phyloP scores from a whole-genome alignment of 1,140 invertebrate genomes.

The Drosophila suzukii region DNA sequence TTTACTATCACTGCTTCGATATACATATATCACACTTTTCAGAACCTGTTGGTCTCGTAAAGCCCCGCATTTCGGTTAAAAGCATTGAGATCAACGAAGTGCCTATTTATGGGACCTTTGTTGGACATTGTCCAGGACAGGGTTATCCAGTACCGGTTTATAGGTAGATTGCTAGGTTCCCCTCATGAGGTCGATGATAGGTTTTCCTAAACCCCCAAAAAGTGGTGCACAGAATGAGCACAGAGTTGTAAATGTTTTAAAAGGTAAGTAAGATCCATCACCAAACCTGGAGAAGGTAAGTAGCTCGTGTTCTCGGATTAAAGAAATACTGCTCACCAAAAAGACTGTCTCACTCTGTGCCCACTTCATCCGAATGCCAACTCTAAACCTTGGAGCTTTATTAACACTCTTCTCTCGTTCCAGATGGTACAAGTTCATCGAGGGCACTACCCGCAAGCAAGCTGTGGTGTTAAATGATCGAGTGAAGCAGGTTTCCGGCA shows the following conservation, averaged over 20 bases:
- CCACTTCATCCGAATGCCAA: constrained; percentile 31
- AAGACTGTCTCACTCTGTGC: constrained; percentile 62
- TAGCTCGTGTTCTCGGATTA: neutral
- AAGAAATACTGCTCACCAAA: neutral
- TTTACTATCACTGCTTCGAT: neutral
- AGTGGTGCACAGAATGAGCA: constrained; percentile 61
- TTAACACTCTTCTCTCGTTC: constrained; percentile 69
- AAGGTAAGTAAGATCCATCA: constrained; percentile 51
- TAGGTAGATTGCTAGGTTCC: constrained; percentile 86
- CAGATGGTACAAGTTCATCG: constrained; percentile 97
- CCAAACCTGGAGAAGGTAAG: constrained; percentile 8
- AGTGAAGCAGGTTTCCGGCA: constrained; percentile 96
- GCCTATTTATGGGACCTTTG: constrained; percentile 50
- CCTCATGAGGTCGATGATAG: constrained; percentile 35
- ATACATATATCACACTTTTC: constrained; percentile 13
- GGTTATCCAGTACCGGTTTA: constrained; percentile 89
- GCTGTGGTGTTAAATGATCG: constrained; percentile 93
- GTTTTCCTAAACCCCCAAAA: constrained; percentile 1
- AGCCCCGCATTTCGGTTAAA: constrained; percentile 70
- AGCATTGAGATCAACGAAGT: constrained; percentile 75
- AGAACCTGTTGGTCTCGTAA: constrained; percentile 77
- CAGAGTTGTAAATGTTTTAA: neutral
- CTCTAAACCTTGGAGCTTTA: neutral
- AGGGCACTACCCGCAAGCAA: constrained; percentile 92
- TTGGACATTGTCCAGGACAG: constrained; percentile 88